These are phyloP conservation scores for Syritta pipiens DNA, from an alignment of 2,888 invertebrate species.

Conservation along the genomic window DNA sequence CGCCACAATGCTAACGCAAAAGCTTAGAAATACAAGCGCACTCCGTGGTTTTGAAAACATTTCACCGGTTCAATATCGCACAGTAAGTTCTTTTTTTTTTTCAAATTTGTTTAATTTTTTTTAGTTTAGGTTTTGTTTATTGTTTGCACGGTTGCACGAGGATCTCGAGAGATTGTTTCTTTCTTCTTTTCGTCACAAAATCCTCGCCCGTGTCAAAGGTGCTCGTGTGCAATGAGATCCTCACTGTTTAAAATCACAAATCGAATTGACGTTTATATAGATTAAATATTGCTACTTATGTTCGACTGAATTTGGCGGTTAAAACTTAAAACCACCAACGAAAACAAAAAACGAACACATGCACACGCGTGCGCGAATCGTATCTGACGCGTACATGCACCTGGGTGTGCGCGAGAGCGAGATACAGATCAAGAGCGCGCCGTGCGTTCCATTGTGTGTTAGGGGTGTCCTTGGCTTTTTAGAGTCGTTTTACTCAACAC, in stretches of 20 bases:
- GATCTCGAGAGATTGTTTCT: no score
- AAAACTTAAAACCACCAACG: constrained; percentile 56
- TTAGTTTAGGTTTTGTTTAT: no score
- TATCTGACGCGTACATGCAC: constrained; percentile 17
- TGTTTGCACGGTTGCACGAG: no score
- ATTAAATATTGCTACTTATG: constrained; percentile 69
- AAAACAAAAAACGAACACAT: constrained; percentile 50
- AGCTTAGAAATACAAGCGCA: constrained; percentile 53
- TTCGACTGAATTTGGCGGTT: constrained; percentile 67
- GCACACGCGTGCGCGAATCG: not conserved
- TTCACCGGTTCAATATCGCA: constrained; percentile 40
- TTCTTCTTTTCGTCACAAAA: no score
- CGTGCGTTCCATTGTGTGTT: constrained; percentile 55
- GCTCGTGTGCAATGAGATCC: constrained; percentile 62
- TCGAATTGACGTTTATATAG: constrained; percentile 70
- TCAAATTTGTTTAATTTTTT: no score
- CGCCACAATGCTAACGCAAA: constrained; percentile 26
- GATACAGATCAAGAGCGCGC: constrained; percentile 33
- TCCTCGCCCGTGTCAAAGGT: not conserved
- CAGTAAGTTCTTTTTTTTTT: no score
- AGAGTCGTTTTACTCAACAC: constrained; percentile 29
- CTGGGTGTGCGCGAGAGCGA: constrained; percentile 40
- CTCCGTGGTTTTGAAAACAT: constrained; percentile 50
- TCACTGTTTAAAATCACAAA: constrained; percentile 70
- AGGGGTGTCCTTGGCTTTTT: constrained; percentile 67